phyloP scores from a whole-genome alignment of 1,140 invertebrate species.

The Aphelenchoides avenae region DNA sequence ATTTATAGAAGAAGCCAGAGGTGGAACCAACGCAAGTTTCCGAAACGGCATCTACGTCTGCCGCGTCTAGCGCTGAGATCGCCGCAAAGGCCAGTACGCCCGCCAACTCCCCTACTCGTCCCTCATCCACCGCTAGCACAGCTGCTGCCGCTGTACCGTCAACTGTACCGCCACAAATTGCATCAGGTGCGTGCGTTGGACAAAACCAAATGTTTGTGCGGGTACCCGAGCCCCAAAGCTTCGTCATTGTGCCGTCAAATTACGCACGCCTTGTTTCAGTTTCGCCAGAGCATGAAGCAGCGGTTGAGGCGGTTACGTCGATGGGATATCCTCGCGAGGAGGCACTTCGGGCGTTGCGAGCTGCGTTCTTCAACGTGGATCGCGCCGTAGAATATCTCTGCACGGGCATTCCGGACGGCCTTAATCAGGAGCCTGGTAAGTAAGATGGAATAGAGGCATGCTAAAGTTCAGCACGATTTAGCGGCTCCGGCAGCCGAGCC shows the following conservation, averaged over 20 bases:
- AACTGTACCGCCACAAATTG: no score
- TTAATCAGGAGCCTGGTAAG: no score
- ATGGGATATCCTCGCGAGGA: slow-evolving; percentile 82
- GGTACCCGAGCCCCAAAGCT: slow-evolving; percentile 16
- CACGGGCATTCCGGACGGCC: slow-evolving; percentile 51
- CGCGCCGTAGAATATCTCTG: slow-evolving; percentile 96
- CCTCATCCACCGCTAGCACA: no score
- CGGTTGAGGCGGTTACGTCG: slow-evolving; percentile 73
- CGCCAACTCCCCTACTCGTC: slow-evolving; percentile 4
- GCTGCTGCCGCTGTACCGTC: no score
- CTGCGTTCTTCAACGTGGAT: slow-evolving; percentile 97
- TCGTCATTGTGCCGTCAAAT: not conserved
- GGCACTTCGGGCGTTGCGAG: slow-evolving; percentile 73
- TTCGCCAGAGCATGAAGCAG: slow-evolving; percentile 41
- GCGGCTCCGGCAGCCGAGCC: not conserved
- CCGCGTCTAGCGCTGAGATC: slow-evolving; percentile 8
- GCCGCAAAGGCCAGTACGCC: not conserved
- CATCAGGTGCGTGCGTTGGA: not conserved
- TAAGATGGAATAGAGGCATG: no score
- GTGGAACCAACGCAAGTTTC: not conserved
- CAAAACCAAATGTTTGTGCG: slow-evolving; percentile 11
- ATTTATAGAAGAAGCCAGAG: not conserved
- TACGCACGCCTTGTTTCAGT: no score
- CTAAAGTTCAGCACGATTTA: no score
- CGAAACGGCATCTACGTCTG: slow-evolving; percentile 6